Evolutionary conservation across 2,113 vertebrate species (phyloP).

Genomic region (Jaculus jaculus): DNA sequence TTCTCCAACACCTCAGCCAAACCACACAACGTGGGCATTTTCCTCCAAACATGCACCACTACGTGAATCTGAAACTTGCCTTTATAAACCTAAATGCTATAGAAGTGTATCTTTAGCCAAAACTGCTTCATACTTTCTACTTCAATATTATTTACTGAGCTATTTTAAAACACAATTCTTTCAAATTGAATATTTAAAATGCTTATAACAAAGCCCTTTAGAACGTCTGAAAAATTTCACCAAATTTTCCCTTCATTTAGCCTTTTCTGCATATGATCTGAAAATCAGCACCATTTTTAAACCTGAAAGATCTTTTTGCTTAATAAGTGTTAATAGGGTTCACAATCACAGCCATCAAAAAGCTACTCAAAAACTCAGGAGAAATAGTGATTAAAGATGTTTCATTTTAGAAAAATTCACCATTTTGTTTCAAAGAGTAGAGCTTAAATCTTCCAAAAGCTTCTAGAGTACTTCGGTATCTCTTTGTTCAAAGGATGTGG

Average conservation of each 20-base stretch:
- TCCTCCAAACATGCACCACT: background rate
- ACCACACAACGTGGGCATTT: background rate
- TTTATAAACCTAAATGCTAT: background rate
- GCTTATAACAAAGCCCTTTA: background rate
- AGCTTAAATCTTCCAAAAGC: background rate
- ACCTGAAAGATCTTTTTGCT: conserved; percentile 43
- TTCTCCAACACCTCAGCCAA: background rate
- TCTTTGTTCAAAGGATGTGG: background rate
- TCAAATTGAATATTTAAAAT: conserved; percentile 11
- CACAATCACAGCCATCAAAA: background rate
- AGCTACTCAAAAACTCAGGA: background rate
- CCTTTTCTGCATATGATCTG: conserved; percentile 31
- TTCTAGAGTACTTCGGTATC: background rate
- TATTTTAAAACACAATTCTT: conserved; percentile 36
- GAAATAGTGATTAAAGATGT: conserved; percentile 17
- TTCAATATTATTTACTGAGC: conserved; percentile 41
- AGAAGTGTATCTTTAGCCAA: conserved; percentile 18
- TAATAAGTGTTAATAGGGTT: conserved; percentile 5
- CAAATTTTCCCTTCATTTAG: background rate
- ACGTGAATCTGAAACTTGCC: background rate
- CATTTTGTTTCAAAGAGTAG: background rate
- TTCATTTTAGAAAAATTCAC: background rate
- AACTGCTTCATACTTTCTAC: conserved; percentile 17
- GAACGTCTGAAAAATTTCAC: conserved; percentile 23
- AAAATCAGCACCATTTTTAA: conserved; percentile 41